Evolutionary conservation across 2,797 vertebrate species (phyloP).

Genomic region (Phataginus tetradactyla): DNA sequence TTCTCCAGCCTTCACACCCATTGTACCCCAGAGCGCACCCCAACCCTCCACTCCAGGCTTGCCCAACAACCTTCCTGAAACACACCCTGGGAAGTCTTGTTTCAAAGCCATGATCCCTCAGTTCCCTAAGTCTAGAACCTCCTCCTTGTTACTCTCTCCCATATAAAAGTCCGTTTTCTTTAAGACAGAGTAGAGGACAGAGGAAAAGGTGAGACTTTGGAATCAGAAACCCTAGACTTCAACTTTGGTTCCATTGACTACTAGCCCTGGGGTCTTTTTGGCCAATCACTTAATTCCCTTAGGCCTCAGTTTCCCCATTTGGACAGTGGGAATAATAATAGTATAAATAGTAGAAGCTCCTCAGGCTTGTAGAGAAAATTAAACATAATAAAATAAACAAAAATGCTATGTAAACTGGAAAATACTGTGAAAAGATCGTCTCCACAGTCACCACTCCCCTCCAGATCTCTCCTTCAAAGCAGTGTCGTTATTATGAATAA

Average conservation of each 20-base stretch:
- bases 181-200: background rate
- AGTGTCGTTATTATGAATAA: background rate
- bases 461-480: background rate
- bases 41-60: background rate
- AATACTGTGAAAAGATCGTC: background rate
- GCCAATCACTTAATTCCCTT: background rate
- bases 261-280: background rate
- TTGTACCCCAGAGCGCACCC: rapidly evolving
- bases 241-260: background rate
- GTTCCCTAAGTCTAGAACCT: background rate
- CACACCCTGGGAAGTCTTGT: background rate
- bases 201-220: background rate
- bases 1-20: background rate
- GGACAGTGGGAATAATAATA: background rate
- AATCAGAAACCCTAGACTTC: background rate
- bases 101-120: background rate
- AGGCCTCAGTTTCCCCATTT: background rate
- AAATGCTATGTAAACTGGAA: background rate
- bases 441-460: background rate
- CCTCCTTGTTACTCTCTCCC: background rate
- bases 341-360: background rate
- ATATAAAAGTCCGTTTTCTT: background rate
- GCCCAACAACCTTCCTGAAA: background rate
- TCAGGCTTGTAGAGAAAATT: background rate
- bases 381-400: background rate